These are phyloP conservation scores for Ciconia stormi DNA, from an alignment of 2,113 vertebrate species.

Conservation along the genomic window DNA sequence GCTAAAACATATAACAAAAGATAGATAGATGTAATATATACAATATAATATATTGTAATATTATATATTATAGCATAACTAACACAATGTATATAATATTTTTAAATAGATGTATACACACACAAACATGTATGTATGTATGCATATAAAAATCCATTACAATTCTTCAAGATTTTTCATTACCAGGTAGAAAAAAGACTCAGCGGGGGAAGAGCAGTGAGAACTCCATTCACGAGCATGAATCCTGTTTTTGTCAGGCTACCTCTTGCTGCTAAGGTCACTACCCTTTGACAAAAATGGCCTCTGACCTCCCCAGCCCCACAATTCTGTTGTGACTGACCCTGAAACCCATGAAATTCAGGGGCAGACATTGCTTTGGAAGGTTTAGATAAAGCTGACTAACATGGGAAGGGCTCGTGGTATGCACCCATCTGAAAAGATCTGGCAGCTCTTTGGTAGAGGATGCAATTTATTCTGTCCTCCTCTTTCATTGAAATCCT, in stretches of 20 bases:
- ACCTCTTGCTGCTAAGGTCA: conserved; percentile 76
- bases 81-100: not conserved
- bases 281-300: conserved; percentile 76
- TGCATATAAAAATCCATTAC: conserved; percentile 34
- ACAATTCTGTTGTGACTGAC: conserved; percentile 76
- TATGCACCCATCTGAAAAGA: conserved; percentile 71
- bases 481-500: conserved; percentile 66
- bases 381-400: conserved; percentile 75
- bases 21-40: not conserved
- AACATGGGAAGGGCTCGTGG: conserved; percentile 74
- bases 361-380: conserved; percentile 71
- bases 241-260: conserved; percentile 68
- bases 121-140: not conserved
- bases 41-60: not conserved
- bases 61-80: not conserved
- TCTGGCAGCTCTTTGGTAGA: conserved; percentile 67
- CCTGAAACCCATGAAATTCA: conserved; percentile 78
- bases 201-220: conserved; percentile 66
- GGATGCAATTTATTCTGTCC: conserved; percentile 74
- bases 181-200: conserved; percentile 70
- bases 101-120: not conserved
- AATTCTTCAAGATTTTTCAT: conserved; percentile 72
- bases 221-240: conserved; percentile 63
- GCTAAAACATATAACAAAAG: not conserved
- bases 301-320: conserved; percentile 74